A percentile compares a stretch with the other conserved stretches of the same genome.
Evolutionary conservation across 2,888 invertebrate species (phyloP).

Genomic region (Ypsolopha sequella): DNA sequence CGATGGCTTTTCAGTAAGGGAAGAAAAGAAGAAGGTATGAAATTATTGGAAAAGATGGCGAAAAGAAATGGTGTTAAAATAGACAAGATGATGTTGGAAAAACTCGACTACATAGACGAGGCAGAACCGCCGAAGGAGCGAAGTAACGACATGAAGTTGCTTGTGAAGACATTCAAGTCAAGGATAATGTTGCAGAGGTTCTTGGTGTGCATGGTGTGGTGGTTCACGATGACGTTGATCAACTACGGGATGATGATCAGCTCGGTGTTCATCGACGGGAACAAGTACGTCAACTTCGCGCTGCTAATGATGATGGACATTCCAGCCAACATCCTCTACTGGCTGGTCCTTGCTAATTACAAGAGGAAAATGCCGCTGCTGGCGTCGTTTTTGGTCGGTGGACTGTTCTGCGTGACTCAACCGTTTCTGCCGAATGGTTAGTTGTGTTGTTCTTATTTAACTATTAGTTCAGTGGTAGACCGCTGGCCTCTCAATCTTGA

Average conservation of each 20-base stretch:
- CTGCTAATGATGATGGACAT: slow-evolving; percentile 57
- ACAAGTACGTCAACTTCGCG: slow-evolving; percentile 58
- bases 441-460: neutral
- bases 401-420: slow-evolving; percentile 48
- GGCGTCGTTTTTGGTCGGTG: slow-evolving; percentile 45
- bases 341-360: slow-evolving; percentile 50
- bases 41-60: slow-evolving; percentile 48
- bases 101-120: slow-evolving; percentile 40
- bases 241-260: slow-evolving; percentile 67
- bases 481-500: neutral
- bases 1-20: slow-evolving; percentile 61
- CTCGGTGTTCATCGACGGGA: slow-evolving; percentile 53
- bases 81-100: slow-evolving; percentile 31
- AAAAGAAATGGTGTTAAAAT: slow-evolving; percentile 38
- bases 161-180: slow-evolving; percentile 50
- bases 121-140: slow-evolving; percentile 20
- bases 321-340: slow-evolving; percentile 54
- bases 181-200: slow-evolving; percentile 55
- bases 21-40: slow-evolving; percentile 33
- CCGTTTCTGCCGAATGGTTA: slow-evolving; percentile 53
- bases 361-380: slow-evolving; percentile 45
- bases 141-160: slow-evolving; percentile 32
- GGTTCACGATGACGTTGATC: slow-evolving; percentile 59
- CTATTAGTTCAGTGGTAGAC: neutral
- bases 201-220: slow-evolving; percentile 55